Conservation (phyloP, 2,888 invertebrate genomes). For the Melipona beecheii region DNA sequence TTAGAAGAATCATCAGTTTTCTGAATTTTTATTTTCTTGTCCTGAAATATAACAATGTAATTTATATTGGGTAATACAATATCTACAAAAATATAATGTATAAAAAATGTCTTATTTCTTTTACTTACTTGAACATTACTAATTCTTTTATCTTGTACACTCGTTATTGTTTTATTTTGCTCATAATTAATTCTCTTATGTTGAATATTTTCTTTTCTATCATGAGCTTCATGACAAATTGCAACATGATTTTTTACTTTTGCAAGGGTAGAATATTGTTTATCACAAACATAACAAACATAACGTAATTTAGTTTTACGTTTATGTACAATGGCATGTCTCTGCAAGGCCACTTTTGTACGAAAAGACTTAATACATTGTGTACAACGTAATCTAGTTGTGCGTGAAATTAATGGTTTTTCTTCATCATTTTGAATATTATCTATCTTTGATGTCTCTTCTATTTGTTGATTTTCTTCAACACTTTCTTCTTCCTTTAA, state of each 20-base stretch:
- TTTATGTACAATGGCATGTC: conserved; percentile 74
- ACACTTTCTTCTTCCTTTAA: conserved; percentile 12
- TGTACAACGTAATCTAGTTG: conserved; percentile 73
- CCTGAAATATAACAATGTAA: conserved; percentile 25
- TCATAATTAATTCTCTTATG: conserved; percentile 37
- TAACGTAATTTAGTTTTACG: conserved; percentile 74
- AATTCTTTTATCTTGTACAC: conserved; percentile 40
- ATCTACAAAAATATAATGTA: background rate
- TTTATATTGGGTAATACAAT: background rate
- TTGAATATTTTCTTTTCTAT: conserved; percentile 41
- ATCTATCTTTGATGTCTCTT: conserved; percentile 16
- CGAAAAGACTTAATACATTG: conserved; percentile 77
- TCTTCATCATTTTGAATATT: conserved; percentile 72
- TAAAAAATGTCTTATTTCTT: too few species aligned
- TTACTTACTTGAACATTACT: conserved; percentile 40
- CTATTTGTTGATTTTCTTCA: conserved; percentile 12
- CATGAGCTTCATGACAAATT: conserved; percentile 62
- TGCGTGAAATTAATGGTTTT: conserved; percentile 75
- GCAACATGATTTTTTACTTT: conserved; percentile 75
- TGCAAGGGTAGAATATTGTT: conserved; percentile 73
- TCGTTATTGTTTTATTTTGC: conserved; percentile 9
- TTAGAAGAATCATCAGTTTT: conserved; percentile 43
- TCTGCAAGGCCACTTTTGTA: conserved; percentile 71
- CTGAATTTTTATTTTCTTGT: conserved; percentile 42
- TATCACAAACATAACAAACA: conserved; percentile 78